These are phyloP conservation scores for Henicopernis longicauda DNA, from an alignment of 2,113 vertebrate genomes.

Conservation along the genomic window DNA sequence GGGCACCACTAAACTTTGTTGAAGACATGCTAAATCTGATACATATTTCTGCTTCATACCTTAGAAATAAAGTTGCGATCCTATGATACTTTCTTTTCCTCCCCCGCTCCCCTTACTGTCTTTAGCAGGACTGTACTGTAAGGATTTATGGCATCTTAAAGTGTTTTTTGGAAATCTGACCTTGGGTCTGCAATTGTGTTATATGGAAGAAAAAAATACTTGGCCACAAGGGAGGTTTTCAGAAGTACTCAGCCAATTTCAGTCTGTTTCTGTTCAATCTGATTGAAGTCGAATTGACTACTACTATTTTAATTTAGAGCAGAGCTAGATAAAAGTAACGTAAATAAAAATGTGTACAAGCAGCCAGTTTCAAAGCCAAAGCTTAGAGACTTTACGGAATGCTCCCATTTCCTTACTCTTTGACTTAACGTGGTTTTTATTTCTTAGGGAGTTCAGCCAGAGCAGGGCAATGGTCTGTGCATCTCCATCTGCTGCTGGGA, in stretches of 20 bases:
- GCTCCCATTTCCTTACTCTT: background rate
- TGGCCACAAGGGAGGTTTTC: background rate
- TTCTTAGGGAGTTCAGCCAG: background rate
- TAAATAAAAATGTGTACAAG: background rate
- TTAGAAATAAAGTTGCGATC: background rate
- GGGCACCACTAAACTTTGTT: background rate
- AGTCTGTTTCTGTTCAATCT: background rate
- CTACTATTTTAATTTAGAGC: background rate
- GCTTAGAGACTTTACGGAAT: background rate
- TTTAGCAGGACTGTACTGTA: background rate
- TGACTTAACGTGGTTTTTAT: background rate
- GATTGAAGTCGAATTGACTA: background rate
- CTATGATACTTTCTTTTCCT: background rate
- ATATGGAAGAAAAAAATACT: background rate
- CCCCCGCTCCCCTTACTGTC: background rate
- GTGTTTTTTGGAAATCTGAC: background rate
- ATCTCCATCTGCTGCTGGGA: conserved; percentile 26
- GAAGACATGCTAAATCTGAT: background rate
- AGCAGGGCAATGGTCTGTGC: background rate
- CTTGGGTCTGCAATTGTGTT: background rate
- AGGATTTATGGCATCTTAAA: background rate
- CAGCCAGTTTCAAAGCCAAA: background rate
- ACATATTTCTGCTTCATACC: background rate
- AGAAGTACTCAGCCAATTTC: background rate
- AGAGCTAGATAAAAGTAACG: background rate